phyloP scores from a whole-genome alignment of 1,140 invertebrate species.

The Samia ricini region DNA sequence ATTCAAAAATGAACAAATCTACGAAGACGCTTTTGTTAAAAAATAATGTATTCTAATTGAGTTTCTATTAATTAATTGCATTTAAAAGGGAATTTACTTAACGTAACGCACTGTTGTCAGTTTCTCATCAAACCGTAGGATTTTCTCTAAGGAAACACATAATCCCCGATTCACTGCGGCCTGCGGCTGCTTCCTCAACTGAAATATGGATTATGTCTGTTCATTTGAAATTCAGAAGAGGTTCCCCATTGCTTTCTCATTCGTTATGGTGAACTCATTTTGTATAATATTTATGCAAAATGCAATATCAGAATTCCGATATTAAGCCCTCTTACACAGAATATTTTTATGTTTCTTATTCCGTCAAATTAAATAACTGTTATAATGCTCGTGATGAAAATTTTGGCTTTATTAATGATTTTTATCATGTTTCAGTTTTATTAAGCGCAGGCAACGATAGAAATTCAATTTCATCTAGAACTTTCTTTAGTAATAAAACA shows the following conservation, averaged over 20 bases:
- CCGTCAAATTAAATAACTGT: background rate
- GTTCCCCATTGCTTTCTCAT: conserved; percentile 32
- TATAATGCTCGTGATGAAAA: no score
- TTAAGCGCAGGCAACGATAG: no score
- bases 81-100: conserved; percentile 14
- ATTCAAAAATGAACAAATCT: no score
- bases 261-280: conserved; percentile 35
- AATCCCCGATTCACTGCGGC: conserved; percentile 24
- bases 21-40: no score
- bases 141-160: conserved; percentile 20
- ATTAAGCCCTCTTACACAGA: background rate
- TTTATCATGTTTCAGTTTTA: no score
- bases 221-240: conserved; percentile 47
- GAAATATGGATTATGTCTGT: conserved; percentile 43
- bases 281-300: conserved; percentile 5
- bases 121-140: conserved; percentile 22
- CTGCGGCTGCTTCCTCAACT: conserved; percentile 23
- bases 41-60: no score
- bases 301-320: background rate
- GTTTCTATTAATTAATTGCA: conserved; percentile 26
- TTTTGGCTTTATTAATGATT: no score
- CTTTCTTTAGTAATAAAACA: background rate
- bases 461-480: background rate
- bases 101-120: background rate
- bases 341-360: background rate